Base-by-base conservation (phyloP, 2,888 invertebrate genomes). In the Leptinotarsa peninsularis region DNA sequence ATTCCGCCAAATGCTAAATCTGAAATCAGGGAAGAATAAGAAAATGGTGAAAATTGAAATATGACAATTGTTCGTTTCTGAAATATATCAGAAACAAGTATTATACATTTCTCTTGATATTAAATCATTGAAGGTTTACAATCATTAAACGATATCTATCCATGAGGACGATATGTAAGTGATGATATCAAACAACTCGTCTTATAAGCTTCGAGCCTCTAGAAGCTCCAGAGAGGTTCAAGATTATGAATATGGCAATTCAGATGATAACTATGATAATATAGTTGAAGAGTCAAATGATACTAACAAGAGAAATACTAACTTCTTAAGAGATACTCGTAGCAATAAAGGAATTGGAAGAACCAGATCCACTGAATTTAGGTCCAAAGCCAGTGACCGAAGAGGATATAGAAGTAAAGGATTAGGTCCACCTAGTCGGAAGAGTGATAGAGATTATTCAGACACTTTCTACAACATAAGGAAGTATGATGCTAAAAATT, bases 161-260 rank as follows among this genome's bases (percentile, higher is more conserved):
- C 67, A 72, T 72, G 33, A 69, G 58, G 77, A 68, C 88, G 88
- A 86, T 85, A 89, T 89, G 89, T 88, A 87, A 88, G 92, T 92
- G 89, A 93, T 93, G 93, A 89, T 92, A 91, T 91, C 92, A 88
- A 92, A 92, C 88, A 91, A 90, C 88, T 89, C 90, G 87, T 73
- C 79, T 14, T 91, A 89, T 89, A 92, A 92, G 90, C 89, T 91
- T 81, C 92, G 91, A 90, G 91, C 91, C 89, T 89, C 90, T 68
- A 92, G 90, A 87, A 89, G 89, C 88, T 88, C 88, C 73, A 86
- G 85, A 83, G 89, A 89, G 80, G 83, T 87, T 73, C 84, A 85
- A 78, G 88, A 88, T 79, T 88, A 86, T 81, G 89, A 89, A 83
- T 87, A 90, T 85, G 90, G 90, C 81, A 89, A 89, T 84, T 87